A percentile compares a stretch with the other conserved stretches of the same genome.
Conservation (phyloP, 2,797 vertebrate species). For the Falco naumanni region DNA sequence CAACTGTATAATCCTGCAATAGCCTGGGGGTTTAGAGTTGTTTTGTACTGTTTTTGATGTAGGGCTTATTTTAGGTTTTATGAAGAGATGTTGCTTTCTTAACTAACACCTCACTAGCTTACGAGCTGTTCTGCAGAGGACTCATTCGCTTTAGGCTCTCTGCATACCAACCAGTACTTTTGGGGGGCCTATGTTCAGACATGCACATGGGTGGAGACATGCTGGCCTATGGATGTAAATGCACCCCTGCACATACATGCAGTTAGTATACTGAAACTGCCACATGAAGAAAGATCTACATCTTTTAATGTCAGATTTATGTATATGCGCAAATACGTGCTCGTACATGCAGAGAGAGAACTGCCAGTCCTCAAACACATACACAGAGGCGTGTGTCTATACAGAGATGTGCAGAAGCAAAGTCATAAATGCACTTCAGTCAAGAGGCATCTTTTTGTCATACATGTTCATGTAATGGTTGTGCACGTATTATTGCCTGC, state of each 20-base stretch:
- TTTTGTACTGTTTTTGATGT: constrained; percentile 69
- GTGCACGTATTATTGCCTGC: not conserved
- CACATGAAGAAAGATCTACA: not conserved
- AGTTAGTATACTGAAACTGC: not conserved
- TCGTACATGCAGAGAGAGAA: not conserved
- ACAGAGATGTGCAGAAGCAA: not conserved
- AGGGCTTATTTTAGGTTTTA: constrained; percentile 62
- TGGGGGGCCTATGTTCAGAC: not conserved
- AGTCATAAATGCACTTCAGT: not conserved
- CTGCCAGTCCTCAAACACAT: not conserved
- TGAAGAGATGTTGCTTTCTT: constrained; percentile 50
- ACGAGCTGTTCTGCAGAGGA: not conserved
- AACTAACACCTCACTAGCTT: not conserved
- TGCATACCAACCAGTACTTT: not conserved
- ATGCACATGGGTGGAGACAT: not conserved
- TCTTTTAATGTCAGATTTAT: not conserved
- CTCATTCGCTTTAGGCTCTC: not conserved
- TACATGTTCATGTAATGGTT: not conserved
- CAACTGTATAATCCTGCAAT: constrained; percentile 62
- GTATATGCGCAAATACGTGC: not conserved
- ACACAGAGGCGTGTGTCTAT: not conserved
- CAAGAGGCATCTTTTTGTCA: not conserved
- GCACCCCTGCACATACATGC: not conserved
- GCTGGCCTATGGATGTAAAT: not conserved
- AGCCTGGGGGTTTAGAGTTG: constrained; percentile 67